Evolutionary conservation across 2,888 invertebrate genomes (phyloP).

Genomic region (Melanotus villosus): DNA sequence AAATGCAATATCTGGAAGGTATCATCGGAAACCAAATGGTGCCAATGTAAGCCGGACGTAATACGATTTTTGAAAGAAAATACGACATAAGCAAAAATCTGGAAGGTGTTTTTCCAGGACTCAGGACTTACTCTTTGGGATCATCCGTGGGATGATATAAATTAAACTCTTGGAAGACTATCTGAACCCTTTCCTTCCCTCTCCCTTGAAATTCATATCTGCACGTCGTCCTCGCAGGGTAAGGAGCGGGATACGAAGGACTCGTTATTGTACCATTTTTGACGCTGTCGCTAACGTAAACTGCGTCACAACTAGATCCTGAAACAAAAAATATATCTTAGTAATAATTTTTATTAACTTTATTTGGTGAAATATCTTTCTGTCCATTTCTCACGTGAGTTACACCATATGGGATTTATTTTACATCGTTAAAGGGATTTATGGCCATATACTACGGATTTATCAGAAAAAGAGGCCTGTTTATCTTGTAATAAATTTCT

Average conservation of each 20-base stretch:
- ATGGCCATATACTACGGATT: neutral
- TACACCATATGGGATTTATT: neutral
- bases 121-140: conserved; percentile 74
- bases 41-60: conserved; percentile 19
- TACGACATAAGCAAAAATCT: conserved; percentile 6
- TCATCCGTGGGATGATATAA: conserved; percentile 78
- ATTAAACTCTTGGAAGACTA: conserved; percentile 89
- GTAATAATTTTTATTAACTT: neutral
- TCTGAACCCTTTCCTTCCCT: conserved; percentile 87
- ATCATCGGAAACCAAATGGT: neutral
- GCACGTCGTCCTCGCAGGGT: conserved; percentile 86
- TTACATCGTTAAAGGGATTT: neutral
- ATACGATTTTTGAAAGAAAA: conserved; percentile 22
- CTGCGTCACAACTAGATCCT: conserved; percentile 85
- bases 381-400: neutral
- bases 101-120: conserved; percentile 52
- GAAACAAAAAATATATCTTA: conserved; percentile 66
- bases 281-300: conserved; percentile 83
- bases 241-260: conserved; percentile 87
- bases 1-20: conserved; percentile 2
- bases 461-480: neutral
- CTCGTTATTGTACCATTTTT: conserved; percentile 89
- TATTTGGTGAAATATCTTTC: neutral
- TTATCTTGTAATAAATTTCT: neutral
- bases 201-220: conserved; percentile 92